A percentile compares a stretch with the other conserved stretches of the same genome.
These are phyloP conservation scores for Halcyon senegalensis DNA, from an alignment of 2,113 vertebrate genomes.

Conservation along the genomic window DNA sequence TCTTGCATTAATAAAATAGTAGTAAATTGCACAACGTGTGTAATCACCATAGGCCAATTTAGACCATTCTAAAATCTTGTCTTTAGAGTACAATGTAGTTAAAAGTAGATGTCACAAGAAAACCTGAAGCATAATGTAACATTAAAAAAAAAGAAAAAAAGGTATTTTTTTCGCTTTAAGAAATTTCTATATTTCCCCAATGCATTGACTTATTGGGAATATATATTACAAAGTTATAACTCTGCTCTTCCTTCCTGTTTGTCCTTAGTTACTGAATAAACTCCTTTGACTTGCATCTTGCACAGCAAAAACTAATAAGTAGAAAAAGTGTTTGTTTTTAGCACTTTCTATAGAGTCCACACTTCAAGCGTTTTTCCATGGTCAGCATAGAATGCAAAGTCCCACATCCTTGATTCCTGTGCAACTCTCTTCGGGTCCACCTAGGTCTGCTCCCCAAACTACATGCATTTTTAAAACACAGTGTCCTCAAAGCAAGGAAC, in stretches of 20 bases:
- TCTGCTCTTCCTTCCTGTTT: neutral
- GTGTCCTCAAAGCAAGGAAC: neutral
- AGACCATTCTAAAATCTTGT: slow-evolving; percentile 71
- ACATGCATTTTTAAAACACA: neutral
- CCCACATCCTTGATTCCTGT: neutral
- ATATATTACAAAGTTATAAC: neutral
- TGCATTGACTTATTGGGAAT: neutral
- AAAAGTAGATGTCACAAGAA: slow-evolving; percentile 68
- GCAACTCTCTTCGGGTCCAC: neutral
- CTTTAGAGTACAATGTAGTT: slow-evolving; percentile 52
- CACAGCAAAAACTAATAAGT: neutral
- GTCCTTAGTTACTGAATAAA: neutral
- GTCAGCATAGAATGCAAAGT: neutral
- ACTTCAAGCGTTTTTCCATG: neutral
- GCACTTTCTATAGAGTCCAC: neutral
- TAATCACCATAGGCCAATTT: slow-evolving; percentile 77
- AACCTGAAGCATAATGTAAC: slow-evolving; percentile 31
- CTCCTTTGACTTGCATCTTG: neutral
- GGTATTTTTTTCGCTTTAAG: neutral
- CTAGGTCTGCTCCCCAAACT: neutral
- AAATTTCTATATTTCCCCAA: neutral
- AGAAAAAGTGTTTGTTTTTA: neutral
- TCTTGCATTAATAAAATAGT: slow-evolving; percentile 82
- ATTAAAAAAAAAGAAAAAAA: neutral
- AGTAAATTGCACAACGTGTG: slow-evolving; percentile 75